Evolutionary conservation across 1,140 invertebrate genomes (phyloP).

Genomic region (Meteorus sp.): DNA sequence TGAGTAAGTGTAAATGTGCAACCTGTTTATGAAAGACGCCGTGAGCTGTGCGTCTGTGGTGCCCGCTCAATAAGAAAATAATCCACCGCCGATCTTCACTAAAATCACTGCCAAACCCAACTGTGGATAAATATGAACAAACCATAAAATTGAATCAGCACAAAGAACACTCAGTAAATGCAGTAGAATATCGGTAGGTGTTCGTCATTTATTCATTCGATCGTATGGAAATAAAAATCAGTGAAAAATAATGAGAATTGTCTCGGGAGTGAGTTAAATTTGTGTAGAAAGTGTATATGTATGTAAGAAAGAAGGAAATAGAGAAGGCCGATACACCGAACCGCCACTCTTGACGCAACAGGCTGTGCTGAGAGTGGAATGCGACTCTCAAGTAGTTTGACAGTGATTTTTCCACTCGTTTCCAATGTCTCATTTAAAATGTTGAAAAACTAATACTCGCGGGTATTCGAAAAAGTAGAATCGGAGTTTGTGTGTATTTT

Average conservation of each 20-base stretch:
- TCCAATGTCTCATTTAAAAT: background rate
- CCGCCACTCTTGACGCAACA: slow-evolving; percentile 15
- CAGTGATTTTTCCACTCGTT: slow-evolving; percentile 10
- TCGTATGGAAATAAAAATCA: too few relatives aligned
- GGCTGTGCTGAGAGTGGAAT: slow-evolving; percentile 12
- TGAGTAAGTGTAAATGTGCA: slow-evolving; percentile 10
- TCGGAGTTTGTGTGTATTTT: too few relatives aligned
- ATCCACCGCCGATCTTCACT: slow-evolving; percentile 12
- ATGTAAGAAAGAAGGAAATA: background rate
- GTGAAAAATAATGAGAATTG: too few relatives aligned
- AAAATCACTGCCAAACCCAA: background rate
- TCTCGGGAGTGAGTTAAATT: slow-evolving; percentile 1
- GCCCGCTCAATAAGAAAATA: too few relatives aligned
- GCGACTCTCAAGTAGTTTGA: slow-evolving; percentile 6
- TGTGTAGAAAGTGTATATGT: slow-evolving; percentile 18
- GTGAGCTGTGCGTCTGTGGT: slow-evolving; percentile 12
- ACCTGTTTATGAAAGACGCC: slow-evolving; percentile 34
- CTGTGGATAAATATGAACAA: too few relatives aligned
- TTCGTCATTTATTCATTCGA: too few relatives aligned
- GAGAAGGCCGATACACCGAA: background rate
- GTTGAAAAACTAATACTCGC: too few relatives aligned
- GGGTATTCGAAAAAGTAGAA: too few relatives aligned
- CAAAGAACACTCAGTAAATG: too few relatives aligned
- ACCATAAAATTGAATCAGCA: too few relatives aligned
- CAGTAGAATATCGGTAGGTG: too few relatives aligned